Evolutionary conservation across 1,140 invertebrate genomes (phyloP).

Genomic region (Bombus waltoni): DNA sequence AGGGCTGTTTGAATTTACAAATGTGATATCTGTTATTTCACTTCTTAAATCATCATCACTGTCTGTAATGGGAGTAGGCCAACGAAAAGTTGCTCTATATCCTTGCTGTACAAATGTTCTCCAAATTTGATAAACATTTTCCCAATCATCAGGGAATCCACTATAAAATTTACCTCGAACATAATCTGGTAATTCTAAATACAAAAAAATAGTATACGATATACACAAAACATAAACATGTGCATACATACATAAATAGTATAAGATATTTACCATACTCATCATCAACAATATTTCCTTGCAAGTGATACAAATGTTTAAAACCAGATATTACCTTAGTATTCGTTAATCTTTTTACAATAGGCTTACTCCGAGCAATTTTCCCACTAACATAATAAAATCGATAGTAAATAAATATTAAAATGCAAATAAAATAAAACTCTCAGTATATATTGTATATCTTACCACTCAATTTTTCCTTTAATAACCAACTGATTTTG

Average conservation of each 20-base stretch:
- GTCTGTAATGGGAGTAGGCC: conserved; percentile 75
- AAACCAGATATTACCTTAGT: conserved; percentile 68
- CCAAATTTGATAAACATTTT: conserved; percentile 77
- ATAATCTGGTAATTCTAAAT: conserved; percentile 76
- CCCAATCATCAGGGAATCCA: conserved; percentile 81
- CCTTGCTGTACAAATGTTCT: conserved; percentile 63
- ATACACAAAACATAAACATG: not conserved
- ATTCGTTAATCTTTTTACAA: conserved; percentile 66
- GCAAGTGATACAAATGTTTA: conserved; percentile 72
- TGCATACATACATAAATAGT: not conserved
- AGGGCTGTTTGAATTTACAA: not conserved
- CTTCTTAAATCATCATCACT: conserved; percentile 77
- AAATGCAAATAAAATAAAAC: not conserved
- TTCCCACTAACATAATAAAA: conserved; percentile 63
- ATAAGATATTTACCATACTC: conserved; percentile 64
- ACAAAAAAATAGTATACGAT: conserved; percentile 1
- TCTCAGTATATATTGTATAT: not conserved
- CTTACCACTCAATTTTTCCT: conserved; percentile 72
- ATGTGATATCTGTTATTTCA: conserved; percentile 71
- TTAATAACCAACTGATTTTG: conserved; percentile 70
- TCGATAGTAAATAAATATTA: conserved; percentile 3
- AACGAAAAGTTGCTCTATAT: conserved; percentile 70
- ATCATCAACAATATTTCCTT: conserved; percentile 73
- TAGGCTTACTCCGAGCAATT: conserved; percentile 72
- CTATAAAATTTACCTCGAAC: conserved; percentile 76